A percentile compares a stretch with the other conserved stretches of the same genome.
Evolutionary conservation across 2,888 invertebrate genomes (phyloP).

Genomic region (Antheraea assamensis): DNA sequence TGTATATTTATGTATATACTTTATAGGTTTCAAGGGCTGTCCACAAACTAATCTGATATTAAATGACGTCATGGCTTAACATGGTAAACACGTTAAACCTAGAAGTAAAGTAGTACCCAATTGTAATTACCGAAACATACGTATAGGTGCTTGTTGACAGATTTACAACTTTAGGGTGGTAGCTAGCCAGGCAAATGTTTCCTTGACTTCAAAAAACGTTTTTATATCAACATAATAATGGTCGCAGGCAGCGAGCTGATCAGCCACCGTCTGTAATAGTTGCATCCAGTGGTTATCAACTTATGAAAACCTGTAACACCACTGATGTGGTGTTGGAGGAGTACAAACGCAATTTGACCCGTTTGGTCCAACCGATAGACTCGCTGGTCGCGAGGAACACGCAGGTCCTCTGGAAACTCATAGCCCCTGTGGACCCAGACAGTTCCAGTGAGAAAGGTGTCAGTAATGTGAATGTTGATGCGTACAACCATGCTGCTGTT

Average conservation of each 20-base stretch:
- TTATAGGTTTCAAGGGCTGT: too few relatives aligned
- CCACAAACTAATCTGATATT: too few relatives aligned
- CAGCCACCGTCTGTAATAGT: constrained; percentile 91
- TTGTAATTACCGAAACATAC: too few relatives aligned
- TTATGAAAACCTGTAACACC: constrained; percentile 90
- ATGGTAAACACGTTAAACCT: too few relatives aligned
- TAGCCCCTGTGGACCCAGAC: constrained; percentile 89
- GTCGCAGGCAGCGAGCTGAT: constrained; percentile 76
- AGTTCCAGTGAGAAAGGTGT: constrained; percentile 85
- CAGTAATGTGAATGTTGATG: constrained; percentile 92
- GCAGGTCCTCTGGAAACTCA: constrained; percentile 92
- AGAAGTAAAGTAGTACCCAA: too few relatives aligned
- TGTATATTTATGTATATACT: too few relatives aligned
- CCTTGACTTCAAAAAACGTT: too few relatives aligned
- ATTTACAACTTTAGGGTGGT: too few relatives aligned
- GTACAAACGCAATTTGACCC: constrained; percentile 90
- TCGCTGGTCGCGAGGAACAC: constrained; percentile 84
- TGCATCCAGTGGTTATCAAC: constrained; percentile 90
- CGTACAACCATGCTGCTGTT: constrained; percentile 92
- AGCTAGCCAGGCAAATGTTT: too few relatives aligned
- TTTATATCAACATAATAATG: not conserved
- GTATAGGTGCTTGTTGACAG: too few relatives aligned
- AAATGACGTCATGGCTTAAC: too few relatives aligned
- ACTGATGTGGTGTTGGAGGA: constrained; percentile 88
- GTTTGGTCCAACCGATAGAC: constrained; percentile 89